These are phyloP conservation scores for Drosophila gaucha DNA, from an alignment of 2,888 invertebrate genomes.

Conservation along the genomic window DNA sequence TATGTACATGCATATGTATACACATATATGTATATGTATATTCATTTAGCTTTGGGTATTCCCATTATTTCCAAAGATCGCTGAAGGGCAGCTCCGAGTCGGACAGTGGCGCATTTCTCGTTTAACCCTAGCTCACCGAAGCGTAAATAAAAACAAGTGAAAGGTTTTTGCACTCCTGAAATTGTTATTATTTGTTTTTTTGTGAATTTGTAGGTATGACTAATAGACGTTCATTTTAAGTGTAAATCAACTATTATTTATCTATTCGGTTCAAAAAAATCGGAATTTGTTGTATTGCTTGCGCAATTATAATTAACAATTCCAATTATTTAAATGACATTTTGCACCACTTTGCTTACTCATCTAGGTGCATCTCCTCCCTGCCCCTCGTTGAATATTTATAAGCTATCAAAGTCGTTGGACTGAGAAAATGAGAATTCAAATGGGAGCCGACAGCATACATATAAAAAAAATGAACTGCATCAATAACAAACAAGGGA, in stretches of 20 bases:
- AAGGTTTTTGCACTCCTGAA: not conserved
- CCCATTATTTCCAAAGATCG: not conserved
- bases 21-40: not conserved
- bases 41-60: slow-evolving; percentile 5
- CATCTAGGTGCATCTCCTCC: slow-evolving; percentile 27
- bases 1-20: not conserved
- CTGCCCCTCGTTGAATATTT: slow-evolving; percentile 53
- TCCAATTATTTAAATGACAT: slow-evolving; percentile 19
- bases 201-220: too few relatives aligned
- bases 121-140: slow-evolving; percentile 31
- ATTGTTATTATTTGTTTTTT: too few relatives aligned
- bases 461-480: not conserved
- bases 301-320: slow-evolving; percentile 44
- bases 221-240: slow-evolving; percentile 2
- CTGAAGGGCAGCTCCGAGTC: slow-evolving; percentile 11
- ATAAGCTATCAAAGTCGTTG: slow-evolving; percentile 49
- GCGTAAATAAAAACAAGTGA: slow-evolving; percentile 22
- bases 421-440: slow-evolving; percentile 43
- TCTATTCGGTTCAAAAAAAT: not conserved
- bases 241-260: not conserved
- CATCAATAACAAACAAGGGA: slow-evolving; percentile 11
- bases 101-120: slow-evolving; percentile 1
- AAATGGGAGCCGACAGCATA: slow-evolving; percentile 38
- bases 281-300: slow-evolving; percentile 16
- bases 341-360: slow-evolving; percentile 53